phyloP scores from a whole-genome alignment of 2,888 invertebrate genomes.

The Caprella mutica region DNA sequence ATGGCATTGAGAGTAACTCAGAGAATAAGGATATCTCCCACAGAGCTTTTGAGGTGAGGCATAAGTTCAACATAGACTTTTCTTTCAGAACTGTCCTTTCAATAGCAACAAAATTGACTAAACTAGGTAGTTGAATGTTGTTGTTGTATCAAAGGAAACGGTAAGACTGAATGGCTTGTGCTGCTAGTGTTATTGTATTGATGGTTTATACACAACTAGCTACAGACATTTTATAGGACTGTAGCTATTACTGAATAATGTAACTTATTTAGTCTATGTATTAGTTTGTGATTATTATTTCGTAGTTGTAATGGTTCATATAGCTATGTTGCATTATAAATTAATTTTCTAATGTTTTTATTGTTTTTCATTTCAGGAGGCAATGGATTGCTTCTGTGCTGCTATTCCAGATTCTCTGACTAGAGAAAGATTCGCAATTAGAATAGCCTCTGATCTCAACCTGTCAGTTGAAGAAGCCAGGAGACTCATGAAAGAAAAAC shows the following conservation, averaged over 20 bases:
- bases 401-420: slow-evolving; percentile 22
- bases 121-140: neutral
- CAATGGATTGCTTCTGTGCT: slow-evolving; percentile 33
- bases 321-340: too few species aligned
- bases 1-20: slow-evolving; percentile 57
- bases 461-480: slow-evolving; percentile 69
- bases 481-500: slow-evolving; percentile 66
- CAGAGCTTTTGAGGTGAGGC: slow-evolving; percentile 58
- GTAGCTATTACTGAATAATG: too few species aligned
- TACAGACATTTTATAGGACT: too few species aligned
- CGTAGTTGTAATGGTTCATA: too few species aligned
- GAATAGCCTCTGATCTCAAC: slow-evolving; percentile 68
- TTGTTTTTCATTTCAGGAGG: slow-evolving; percentile 20
- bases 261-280: too few species aligned
- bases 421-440: slow-evolving; percentile 55
- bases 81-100: neutral
- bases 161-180: neutral
- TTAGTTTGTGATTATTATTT: too few species aligned
- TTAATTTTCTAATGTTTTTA: too few species aligned
- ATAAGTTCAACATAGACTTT: too few species aligned
- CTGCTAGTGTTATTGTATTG: neutral
- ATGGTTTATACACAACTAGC: too few species aligned
- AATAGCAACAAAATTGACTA: neutral
- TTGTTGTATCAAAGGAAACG: neutral
- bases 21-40: slow-evolving; percentile 58